Evolutionary conservation across 2,113 vertebrate species (phyloP).

Genomic region (Carassius carassius): DNA sequence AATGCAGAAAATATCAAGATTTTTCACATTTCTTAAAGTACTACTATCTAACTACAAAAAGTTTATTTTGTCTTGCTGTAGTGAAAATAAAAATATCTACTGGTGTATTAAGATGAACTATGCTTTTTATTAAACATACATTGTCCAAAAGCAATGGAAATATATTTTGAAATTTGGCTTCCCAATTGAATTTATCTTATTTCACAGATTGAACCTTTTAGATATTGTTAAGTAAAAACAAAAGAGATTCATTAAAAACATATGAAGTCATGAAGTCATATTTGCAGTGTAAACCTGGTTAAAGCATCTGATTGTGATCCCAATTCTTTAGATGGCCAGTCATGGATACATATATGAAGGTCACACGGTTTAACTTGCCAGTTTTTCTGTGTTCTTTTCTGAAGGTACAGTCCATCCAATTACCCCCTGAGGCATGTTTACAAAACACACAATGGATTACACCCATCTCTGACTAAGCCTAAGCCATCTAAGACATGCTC

Average conservation of each 20-base stretch:
- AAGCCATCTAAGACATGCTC: conserved; percentile 6
- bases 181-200: neutral
- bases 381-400: conserved; percentile 20
- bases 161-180: neutral
- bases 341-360: neutral
- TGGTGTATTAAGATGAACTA: neutral
- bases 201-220: neutral
- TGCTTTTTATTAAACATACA: neutral
- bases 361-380: neutral
- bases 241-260: too few species aligned
- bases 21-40: neutral
- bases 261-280: neutral
- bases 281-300: neutral
- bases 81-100: neutral
- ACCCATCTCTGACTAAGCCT: conserved; percentile 20
- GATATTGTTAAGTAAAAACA: too few species aligned
- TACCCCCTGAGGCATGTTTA: conserved; percentile 27
- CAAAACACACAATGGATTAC: conserved; percentile 40
- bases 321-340: neutral
- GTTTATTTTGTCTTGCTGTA: neutral
- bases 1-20: neutral
- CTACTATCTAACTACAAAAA: neutral
- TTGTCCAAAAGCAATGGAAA: neutral
- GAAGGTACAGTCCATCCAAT: conserved; percentile 22
- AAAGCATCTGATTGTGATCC: neutral